Conservation (phyloP, 2,113 vertebrate genomes). For the Sigmodon hispidus region DNA sequence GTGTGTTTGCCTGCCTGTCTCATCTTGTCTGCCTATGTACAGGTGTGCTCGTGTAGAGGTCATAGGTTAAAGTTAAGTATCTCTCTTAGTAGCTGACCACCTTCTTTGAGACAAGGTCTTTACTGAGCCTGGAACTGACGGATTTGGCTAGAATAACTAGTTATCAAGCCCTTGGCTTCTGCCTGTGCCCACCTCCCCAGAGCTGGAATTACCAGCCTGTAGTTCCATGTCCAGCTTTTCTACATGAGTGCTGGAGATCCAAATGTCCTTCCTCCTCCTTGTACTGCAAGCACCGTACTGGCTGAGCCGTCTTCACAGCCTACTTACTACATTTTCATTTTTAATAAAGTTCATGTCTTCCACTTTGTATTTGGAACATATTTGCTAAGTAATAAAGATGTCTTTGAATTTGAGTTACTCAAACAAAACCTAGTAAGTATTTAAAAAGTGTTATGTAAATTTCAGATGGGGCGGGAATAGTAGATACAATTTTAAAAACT, state of each 20-base stretch:
- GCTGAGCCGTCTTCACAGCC: background rate
- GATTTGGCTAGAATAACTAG: background rate
- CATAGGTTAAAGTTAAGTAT: background rate
- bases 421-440: background rate
- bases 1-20: background rate
- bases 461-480: background rate
- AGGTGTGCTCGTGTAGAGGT: background rate
- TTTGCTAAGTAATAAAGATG: background rate
- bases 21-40: background rate
- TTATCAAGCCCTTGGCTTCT: background rate
- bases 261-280: background rate
- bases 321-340: background rate
- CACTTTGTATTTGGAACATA: background rate
- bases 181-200: background rate
- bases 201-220: background rate
- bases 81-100: background rate
- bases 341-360: background rate
- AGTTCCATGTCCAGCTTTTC: no score
- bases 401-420: background rate
- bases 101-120: background rate
- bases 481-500: background rate
- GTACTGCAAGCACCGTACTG: background rate
- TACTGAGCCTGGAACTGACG: background rate
- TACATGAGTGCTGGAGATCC: background rate
- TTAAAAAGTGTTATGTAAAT: background rate